These are phyloP conservation scores for Xylota segnis DNA, from an alignment of 2,888 invertebrate species.

Conservation along the genomic window DNA sequence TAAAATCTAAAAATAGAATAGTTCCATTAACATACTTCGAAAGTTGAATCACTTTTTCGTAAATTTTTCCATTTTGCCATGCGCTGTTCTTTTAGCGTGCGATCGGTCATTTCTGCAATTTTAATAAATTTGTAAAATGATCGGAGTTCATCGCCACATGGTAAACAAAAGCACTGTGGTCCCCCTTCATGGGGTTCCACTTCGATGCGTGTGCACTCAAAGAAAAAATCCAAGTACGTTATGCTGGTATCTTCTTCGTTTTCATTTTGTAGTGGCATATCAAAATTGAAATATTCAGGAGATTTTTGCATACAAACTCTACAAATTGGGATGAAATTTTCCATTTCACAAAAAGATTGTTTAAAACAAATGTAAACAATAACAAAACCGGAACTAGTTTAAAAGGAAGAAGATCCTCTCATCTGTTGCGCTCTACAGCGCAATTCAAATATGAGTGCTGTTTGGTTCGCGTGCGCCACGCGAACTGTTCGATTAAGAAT, in stretches of 20 bases:
- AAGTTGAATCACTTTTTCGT: conserved; percentile 7
- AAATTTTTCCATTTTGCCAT: not conserved
- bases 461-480: not conserved
- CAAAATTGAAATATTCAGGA: conserved; percentile 42
- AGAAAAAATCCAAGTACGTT: conserved; percentile 60
- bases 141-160: conserved; percentile 51
- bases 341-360: conserved; percentile 35
- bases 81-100: conserved; percentile 9
- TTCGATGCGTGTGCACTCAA: conserved; percentile 67
- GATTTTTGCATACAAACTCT: conserved; percentile 60
- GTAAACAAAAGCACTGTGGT: conserved; percentile 61
- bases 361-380: conserved; percentile 31
- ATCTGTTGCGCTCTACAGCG: not conserved
- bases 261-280: conserved; percentile 55
- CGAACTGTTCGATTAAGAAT: conserved; percentile 9
- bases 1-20: conserved; percentile 48
- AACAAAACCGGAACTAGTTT: conserved; percentile 26
- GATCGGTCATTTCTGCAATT: conserved; percentile 56
- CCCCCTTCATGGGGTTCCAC: conserved; percentile 56
- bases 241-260: conserved; percentile 50
- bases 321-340: conserved; percentile 36
- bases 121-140: conserved; percentile 53
- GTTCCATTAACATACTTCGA: conserved; percentile 26
- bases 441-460: conserved; percentile 18
- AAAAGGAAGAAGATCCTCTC: conserved; percentile 17